A percentile compares a stretch with the other conserved stretches of the same genome.
Conservation (phyloP, 2,113 vertebrate genomes). For the Struthio camelus region DNA sequence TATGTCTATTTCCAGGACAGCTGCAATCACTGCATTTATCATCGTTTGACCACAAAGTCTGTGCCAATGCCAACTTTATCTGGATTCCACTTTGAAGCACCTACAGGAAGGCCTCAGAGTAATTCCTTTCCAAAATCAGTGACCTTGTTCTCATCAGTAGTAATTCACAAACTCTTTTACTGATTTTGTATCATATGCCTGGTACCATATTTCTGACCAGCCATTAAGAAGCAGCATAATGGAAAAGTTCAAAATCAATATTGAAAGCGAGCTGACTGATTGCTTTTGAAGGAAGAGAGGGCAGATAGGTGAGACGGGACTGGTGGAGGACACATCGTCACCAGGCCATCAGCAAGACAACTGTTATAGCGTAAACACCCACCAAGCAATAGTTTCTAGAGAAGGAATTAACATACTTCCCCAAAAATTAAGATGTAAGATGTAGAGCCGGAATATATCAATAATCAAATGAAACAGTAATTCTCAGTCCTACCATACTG, state of each 20-base stretch:
- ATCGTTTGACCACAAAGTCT: conserved; percentile 19
- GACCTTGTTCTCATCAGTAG: conserved; percentile 50
- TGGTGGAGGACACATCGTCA: neutral
- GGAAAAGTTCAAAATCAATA: conserved; percentile 29
- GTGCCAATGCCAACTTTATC: neutral
- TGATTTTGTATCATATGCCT: conserved; percentile 11
- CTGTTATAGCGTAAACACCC: neutral
- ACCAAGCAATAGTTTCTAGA: neutral
- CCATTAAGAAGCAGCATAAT: conserved; percentile 57
- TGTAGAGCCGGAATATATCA: neutral
- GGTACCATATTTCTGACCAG: conserved; percentile 43
- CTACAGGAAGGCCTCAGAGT: conserved; percentile 36
- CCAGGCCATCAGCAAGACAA: neutral
- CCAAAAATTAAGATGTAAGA: neutral
- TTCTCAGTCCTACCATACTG: neutral
- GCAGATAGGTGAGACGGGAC: neutral
- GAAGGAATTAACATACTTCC: neutral
- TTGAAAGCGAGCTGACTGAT: conserved; percentile 19
- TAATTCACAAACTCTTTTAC: conserved; percentile 51
- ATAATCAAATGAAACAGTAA: neutral
- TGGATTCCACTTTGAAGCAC: conserved; percentile 11
- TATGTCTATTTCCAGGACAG: neutral
- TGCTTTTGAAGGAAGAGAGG: neutral
- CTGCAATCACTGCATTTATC: conserved; percentile 2
- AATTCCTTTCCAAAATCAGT: conserved; percentile 36